Evolutionary conservation across 2,888 invertebrate species (phyloP).

Genomic region (Caenorhabditis sinica): DNA sequence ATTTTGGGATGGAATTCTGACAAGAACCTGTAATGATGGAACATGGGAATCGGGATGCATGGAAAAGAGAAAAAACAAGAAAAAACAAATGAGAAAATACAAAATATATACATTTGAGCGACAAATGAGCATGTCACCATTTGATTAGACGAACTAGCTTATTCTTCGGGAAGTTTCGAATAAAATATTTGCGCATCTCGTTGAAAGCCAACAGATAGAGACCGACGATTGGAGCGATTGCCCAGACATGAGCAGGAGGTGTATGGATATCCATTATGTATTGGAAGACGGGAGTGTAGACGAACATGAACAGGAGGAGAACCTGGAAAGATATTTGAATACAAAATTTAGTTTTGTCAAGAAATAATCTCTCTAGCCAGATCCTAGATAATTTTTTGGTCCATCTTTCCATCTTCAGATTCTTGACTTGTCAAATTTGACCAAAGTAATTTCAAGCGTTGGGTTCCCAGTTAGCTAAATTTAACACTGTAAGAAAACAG

Average conservation of each 20-base stretch:
- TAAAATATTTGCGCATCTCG: constrained; percentile 80
- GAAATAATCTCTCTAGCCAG: no score
- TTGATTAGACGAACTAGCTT: constrained; percentile 72
- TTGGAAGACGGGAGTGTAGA: constrained; percentile 82
- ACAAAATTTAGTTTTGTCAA: no score
- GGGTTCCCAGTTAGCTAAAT: no score
- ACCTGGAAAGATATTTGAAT: no score
- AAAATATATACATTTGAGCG: constrained; percentile 37
- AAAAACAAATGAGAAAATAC: no score
- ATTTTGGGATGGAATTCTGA: constrained; percentile 16
- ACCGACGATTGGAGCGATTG: constrained; percentile 75
- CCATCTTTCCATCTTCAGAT: no score
- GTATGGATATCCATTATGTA: constrained; percentile 82
- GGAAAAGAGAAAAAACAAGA: neutral
- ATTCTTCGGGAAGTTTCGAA: constrained; percentile 72
- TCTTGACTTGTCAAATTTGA: no score
- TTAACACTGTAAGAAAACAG: no score
- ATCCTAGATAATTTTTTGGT: no score
- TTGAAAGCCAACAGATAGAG: constrained; percentile 81
- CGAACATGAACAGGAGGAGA: constrained; percentile 81
- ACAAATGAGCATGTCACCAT: constrained; percentile 64
- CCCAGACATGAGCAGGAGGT: constrained; percentile 80
- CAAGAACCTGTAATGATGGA: constrained; percentile 34
- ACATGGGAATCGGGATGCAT: constrained; percentile 51
- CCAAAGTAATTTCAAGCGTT: no score